Conservation (phyloP, 2,797 vertebrate genomes). For the Ceyx erithaca region DNA sequence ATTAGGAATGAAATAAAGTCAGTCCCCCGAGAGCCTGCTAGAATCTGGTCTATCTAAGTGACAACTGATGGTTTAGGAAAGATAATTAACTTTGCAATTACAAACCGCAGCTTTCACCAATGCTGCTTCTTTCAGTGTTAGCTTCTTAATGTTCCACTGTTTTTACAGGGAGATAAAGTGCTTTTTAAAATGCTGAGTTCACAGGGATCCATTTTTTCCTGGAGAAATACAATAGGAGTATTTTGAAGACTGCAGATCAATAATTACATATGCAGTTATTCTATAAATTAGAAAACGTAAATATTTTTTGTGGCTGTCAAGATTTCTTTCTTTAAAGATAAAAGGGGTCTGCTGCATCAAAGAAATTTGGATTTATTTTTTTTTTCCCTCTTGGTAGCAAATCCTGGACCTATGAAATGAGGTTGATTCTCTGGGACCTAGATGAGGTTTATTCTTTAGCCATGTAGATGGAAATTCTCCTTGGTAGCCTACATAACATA, state of each 20-base stretch:
- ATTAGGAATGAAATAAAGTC: constrained; percentile 87
- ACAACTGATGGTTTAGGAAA: constrained; percentile 97
- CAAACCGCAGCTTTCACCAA: constrained; percentile 85
- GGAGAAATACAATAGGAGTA: constrained; percentile 66
- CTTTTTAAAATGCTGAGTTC: constrained; percentile 64
- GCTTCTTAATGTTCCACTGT: constrained; percentile 77
- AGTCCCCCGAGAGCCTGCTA: constrained; percentile 83
- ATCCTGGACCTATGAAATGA: constrained; percentile 1
- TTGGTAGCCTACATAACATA: neutral
- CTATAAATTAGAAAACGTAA: constrained; percentile 26
- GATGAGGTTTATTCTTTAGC: neutral
- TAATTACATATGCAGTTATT: constrained; percentile 57
- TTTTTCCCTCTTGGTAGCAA: neutral
- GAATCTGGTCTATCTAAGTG: constrained; percentile 90
- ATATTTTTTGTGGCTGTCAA: neutral
- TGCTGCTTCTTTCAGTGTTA: constrained; percentile 80
- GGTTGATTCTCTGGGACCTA: neutral
- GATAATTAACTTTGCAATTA: constrained; percentile 99
- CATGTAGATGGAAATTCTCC: neutral
- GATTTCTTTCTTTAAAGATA: constrained; percentile 10
- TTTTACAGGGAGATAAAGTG: constrained; percentile 74
- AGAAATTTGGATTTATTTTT: neutral
- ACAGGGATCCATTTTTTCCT: constrained; percentile 62
- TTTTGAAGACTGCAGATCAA: constrained; percentile 73
- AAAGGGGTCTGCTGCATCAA: constrained; percentile 23